Conservation (phyloP, 2,797 vertebrate species). For the Poecilia picta region DNA sequence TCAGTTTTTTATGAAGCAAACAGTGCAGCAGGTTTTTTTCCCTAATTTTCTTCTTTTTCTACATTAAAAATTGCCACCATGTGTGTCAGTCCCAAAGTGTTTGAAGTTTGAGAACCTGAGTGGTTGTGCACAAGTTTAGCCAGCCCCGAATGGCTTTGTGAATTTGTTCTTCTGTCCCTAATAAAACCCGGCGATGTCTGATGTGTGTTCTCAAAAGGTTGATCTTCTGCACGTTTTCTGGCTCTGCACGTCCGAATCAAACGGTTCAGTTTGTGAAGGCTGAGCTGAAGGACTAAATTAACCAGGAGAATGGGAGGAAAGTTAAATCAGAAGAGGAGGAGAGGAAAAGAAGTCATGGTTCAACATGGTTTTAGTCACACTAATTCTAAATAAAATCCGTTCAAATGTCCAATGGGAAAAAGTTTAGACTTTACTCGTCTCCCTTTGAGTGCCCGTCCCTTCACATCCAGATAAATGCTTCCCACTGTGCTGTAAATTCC, state of each 20-base stretch:
- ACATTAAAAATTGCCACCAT: too few species aligned
- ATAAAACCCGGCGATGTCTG: not conserved
- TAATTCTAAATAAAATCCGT: constrained; percentile 77
- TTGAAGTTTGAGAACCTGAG: too few species aligned
- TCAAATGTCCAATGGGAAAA: constrained; percentile 69
- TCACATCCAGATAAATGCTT: constrained; percentile 43
- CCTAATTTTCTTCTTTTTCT: too few species aligned
- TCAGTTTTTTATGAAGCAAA: too few species aligned
- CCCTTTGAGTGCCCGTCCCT: constrained; percentile 38
- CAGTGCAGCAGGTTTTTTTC: too few species aligned
- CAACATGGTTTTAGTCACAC: constrained; percentile 61
- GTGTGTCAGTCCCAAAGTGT: too few species aligned
- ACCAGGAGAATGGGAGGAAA: constrained; percentile 18
- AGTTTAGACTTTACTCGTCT: constrained; percentile 30
- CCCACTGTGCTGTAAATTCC: constrained; percentile 38
- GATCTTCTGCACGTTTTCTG: too few species aligned
- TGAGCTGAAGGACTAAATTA: constrained; percentile 47
- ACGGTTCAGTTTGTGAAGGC: not conserved
- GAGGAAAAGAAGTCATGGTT: not conserved
- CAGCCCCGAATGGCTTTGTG: too few species aligned
- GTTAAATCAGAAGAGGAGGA: not conserved
- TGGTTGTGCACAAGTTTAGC: too few species aligned
- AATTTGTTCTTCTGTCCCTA: too few species aligned
- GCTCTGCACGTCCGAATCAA: too few species aligned
- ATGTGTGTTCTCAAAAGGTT: not conserved